phyloP scores from a whole-genome alignment of 2,888 invertebrate species.

The Lycophotia porphyrea region DNA sequence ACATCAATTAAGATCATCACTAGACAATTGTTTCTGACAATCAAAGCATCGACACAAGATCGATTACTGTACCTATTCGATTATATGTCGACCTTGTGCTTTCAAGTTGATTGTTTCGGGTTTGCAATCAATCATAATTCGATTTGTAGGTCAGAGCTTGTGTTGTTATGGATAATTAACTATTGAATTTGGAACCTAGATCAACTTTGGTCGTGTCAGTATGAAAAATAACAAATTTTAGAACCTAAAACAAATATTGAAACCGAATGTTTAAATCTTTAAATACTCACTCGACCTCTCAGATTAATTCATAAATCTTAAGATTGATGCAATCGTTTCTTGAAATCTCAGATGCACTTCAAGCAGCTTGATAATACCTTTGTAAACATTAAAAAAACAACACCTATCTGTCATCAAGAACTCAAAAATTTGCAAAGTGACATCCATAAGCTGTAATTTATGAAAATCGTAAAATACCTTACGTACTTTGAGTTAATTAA shows the following conservation, averaged over 20 bases:
- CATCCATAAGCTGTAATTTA: conserved; percentile 3
- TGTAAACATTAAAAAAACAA: conserved; percentile 11
- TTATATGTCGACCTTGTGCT: conserved; percentile 73
- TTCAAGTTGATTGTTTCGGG: conserved; percentile 75
- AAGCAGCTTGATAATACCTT: conserved; percentile 1
- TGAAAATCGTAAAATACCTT: conserved; percentile 35
- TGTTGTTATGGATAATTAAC: conserved; percentile 28
- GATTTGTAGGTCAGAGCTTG: conserved; percentile 40
- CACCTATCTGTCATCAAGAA: neutral
- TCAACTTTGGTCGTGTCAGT: neutral
- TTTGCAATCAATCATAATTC: conserved; percentile 73
- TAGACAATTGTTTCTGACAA: conserved; percentile 70
- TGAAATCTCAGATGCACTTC: conserved; percentile 33
- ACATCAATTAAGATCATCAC: conserved; percentile 77
- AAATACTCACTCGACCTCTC: too few relatives aligned
- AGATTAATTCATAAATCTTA: neutral
- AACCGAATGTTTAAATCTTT: too few relatives aligned
- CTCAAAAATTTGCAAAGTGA: conserved; percentile 12
- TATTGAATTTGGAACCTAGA: conserved; percentile 21
- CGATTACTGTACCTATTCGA: conserved; percentile 67
- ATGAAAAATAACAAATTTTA: neutral
- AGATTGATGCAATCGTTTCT: conserved; percentile 14
- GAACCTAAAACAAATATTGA: too few relatives aligned
- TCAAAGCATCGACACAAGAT: conserved; percentile 65
- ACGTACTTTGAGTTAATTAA: conserved; percentile 36